Evolutionary conservation across 2,113 vertebrate species (phyloP).

Genomic region (Leiothrix lutea): DNA sequence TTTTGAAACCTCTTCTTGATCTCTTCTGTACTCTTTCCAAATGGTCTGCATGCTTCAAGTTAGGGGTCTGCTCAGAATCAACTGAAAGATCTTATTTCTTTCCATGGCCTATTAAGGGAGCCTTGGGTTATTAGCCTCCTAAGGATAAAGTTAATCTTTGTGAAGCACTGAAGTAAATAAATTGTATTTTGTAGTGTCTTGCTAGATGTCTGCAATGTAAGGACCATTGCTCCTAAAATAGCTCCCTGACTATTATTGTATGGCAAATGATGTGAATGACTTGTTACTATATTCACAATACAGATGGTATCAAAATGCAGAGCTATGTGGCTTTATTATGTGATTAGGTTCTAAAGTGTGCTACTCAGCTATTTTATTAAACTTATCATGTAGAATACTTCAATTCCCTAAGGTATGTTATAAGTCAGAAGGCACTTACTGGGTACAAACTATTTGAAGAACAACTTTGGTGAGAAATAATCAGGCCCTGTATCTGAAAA

Average conservation of each 20-base stretch:
- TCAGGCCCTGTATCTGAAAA: not conserved
- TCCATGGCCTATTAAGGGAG: slow-evolving; percentile 24
- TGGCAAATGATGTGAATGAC: slow-evolving; percentile 49
- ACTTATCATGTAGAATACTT: not conserved
- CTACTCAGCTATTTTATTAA: slow-evolving; percentile 26
- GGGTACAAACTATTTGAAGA: not conserved
- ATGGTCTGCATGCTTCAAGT: not conserved
- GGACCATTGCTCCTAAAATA: slow-evolving; percentile 57
- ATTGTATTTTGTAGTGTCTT: slow-evolving; percentile 46
- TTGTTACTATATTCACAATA: slow-evolving; percentile 42
- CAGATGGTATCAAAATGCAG: slow-evolving; percentile 35
- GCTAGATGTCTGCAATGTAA: slow-evolving; percentile 35
- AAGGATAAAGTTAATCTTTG: slow-evolving; percentile 60
- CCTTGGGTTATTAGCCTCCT: slow-evolving; percentile 48
- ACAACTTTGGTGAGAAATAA: not conserved
- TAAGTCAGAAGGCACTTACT: not conserved
- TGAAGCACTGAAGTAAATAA: slow-evolving; percentile 56
- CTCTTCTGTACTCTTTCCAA: not conserved
- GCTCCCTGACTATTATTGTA: slow-evolving; percentile 44
- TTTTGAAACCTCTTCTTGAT: not conserved
- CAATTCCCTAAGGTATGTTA: not conserved
- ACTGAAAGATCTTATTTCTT: slow-evolving; percentile 23
- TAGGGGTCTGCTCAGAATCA: not conserved
- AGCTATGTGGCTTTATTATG: slow-evolving; percentile 1
- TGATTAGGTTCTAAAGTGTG: slow-evolving; percentile 15